Conservation (phyloP, 2,888 invertebrate genomes). For the Pimpla rufipes region DNA sequence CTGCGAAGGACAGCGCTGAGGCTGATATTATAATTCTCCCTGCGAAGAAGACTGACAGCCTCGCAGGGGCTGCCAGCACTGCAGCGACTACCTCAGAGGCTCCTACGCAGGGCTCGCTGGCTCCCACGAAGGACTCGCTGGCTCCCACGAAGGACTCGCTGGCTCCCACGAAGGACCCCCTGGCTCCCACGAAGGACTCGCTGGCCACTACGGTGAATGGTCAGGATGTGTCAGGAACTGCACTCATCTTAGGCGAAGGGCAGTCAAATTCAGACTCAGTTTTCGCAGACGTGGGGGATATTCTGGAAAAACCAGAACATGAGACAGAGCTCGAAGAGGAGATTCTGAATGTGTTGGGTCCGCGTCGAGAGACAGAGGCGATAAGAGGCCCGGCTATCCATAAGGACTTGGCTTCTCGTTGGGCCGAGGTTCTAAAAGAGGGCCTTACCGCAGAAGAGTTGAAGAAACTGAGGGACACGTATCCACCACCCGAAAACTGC, state of each 20-base stretch:
- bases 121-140: too few species aligned
- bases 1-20: not conserved
- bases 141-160: too few species aligned
- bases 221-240: too few species aligned
- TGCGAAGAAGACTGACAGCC: not conserved
- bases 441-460: slow-evolving; percentile 52
- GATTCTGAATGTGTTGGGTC: slow-evolving; percentile 19
- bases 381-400: slow-evolving; percentile 29
- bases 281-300: not conserved
- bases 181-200: not conserved
- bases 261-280: too few species aligned
- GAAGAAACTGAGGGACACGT: not conserved
- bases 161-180: too few species aligned
- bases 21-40: not conserved
- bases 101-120: not conserved
- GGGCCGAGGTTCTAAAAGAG: slow-evolving; percentile 55
- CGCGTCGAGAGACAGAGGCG: not conserved
- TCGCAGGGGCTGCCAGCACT: not conserved
- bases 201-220: too few species aligned
- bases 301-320: not conserved
- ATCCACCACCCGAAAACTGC: slow-evolving; percentile 18
- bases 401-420: slow-evolving; percentile 24
- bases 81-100: not conserved
- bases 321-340: slow-evolving; percentile 3
- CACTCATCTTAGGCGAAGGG: too few species aligned